Base-by-base conservation (phyloP, 1,140 invertebrate genomes). In the Drosophila orosa region DNA sequence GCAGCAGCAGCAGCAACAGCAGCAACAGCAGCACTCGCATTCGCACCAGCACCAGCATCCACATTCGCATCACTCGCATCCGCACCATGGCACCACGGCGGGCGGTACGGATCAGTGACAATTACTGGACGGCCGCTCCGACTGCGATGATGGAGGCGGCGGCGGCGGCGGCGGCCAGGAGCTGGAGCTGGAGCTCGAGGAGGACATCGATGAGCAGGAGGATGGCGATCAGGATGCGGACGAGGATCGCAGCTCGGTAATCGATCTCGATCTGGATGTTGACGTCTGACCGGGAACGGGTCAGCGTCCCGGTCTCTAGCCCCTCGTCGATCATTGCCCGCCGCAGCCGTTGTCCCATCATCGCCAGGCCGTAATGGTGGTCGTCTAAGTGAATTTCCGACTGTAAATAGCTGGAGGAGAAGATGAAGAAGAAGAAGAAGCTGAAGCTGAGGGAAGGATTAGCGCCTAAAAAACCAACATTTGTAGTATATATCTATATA, bases 111-210 rank as follows among this genome's bases (percentile, higher is more conserved):
- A 91, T 86, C 90, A 91, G 90, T 91, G 90, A 91, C 90, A 91
- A 91, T 90, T 91, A 82, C 84, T 85, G 84, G 90, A 91, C 69
- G 86, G 90, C 54, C 82, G 84, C 79, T 80, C 83, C 69, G 90
- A 90, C 22, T 75, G 80, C 48, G 86, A 85, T 35, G 90, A 90
- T 19, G 77, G 55, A 77, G 84, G 84, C 77, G 66, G 69, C n/a
- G 72, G 74, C 1, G 9, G 39, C 1, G 24, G 22, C 1, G n/a
- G 24, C 1, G 22, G 42, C 44, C 56, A 59, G 19, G 73, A 75
- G 17, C 15, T 71, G 22, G 66, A 61, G 10, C n/a, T 78, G 27
- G 74, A 78, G 19, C 29, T 78, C 39, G 74, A 78, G 42, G 62
- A 75, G 31, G 72, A 66, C 4, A 37, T 65, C 37, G 60, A 74